Evolutionary conservation across 2,888 invertebrate species (phyloP), one percentile per base, ranked within the genome.

Genomic region (Eustalomyia histrio): DNA sequence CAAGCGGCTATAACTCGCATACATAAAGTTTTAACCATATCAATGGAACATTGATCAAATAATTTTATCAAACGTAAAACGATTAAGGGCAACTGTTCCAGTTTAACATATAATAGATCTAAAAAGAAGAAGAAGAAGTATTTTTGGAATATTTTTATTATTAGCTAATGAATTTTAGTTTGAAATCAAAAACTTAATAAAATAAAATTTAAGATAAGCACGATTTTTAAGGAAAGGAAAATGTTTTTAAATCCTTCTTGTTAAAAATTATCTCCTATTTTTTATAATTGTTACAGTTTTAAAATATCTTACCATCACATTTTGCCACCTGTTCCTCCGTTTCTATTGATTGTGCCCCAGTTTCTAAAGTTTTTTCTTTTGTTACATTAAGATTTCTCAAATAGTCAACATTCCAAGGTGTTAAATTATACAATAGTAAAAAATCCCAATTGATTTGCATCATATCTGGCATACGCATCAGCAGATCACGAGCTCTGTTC

Each of bases 1-100:
- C 90, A 89, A 8, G 89, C 88, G 0, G 86, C 83, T 17, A 89
- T 82, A 9, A 89, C 83, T 1, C 89, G 87, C 68, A 89, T 80
- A 0, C 90, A 86, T 0, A 90, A 80, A 10, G 86, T 86, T 53
- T 90, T 89, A 0, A 89, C 88, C 5, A 87, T 86, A 67, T 89
- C 89, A 74, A 88, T 85, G 74, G 85, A 88, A 7, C 86, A 85
- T 0, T 87, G 84, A 80, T 89, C 90, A 29, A 90, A 88, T 18
- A 89, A 83, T 60, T 89, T 88, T 0, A 88, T 76, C 7, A 90
- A 84, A 2, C 89, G 87, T 21, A 90, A 58, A 1, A 89, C 71
- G 3, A 88, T 85, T 4, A 90, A 73, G 3, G 86, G 79, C 0
- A 89, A 57, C 6, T 87, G 86, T 52, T 89, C 89, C n/a, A 85